phyloP scores from a whole-genome alignment of 2,888 invertebrate genomes.

The Amphipoea oculea region DNA sequence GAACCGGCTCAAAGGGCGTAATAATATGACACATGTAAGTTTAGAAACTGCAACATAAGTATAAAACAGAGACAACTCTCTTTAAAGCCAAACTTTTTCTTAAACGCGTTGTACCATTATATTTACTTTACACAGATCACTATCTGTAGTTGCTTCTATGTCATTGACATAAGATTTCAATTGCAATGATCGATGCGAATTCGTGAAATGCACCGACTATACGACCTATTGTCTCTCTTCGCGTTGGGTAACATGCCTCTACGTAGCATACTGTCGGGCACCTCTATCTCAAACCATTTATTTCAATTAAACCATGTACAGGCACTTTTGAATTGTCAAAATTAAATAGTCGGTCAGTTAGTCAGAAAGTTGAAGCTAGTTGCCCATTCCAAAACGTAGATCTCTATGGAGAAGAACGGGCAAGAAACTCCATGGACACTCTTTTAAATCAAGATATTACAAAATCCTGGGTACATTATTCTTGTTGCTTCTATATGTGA shows the following conservation, averaged over 20 bases:
- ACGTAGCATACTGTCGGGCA: conserved; percentile 90
- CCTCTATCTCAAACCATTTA: conserved; percentile 79
- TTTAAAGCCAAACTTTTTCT: neutral
- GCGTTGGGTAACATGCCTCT: conserved; percentile 94
- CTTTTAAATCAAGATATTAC: too few species aligned
- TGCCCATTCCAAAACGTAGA: too few species aligned
- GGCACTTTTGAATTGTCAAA: too few species aligned
- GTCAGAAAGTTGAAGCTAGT: too few species aligned
- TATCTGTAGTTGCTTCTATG: neutral
- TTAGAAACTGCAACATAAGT: neutral
- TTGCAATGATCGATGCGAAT: neutral
- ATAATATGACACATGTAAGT: neutral
- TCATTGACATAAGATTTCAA: neutral
- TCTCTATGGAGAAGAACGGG: too few species aligned
- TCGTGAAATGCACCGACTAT: neutral
- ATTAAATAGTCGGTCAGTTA: too few species aligned
- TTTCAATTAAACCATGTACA: too few species aligned
- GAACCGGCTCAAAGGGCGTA: neutral
- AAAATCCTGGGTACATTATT: too few species aligned
- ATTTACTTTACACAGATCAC: neutral
- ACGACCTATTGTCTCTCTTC: conserved; percentile 85
- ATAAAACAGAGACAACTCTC: neutral
- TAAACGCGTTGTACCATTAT: neutral
- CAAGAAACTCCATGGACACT: too few species aligned
- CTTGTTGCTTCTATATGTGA: too few species aligned